Evolutionary conservation across 2,888 invertebrate species (phyloP), one percentile per base, ranked within the genome.

Genomic region (Galerucella calmariensis): DNA sequence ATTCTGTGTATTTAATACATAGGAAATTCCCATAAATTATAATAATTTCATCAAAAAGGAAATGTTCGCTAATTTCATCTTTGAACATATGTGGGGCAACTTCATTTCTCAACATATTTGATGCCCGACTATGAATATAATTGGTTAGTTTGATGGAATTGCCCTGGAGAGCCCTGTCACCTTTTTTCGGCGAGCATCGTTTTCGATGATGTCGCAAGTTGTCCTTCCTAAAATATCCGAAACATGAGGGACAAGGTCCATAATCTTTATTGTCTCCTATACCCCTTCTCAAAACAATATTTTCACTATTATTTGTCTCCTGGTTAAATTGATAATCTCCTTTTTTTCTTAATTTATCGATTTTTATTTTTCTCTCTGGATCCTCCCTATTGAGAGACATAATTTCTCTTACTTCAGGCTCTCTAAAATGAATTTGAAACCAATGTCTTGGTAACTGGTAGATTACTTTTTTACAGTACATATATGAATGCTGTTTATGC

Each of bases 401-500:
- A 56, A 72, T 72, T 72, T 51, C 58, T 72, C 65, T 46, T 20
- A 72, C 59, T 66, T 58, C 66, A 56, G 63, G 20, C 66, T 72
- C 72, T 72, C 65, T 56, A 53, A 44, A 65, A 66, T 72, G 72
- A 58, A 72, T 66, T 56, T 66, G 65, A 46, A 51, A 44, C 72
- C 72, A 72, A 72, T 66, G 72, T 72, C 66, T 72, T 20, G 65
- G 44, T 51, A 66, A 65, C 58, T 72, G 65, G 56, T 66, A 71
- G 9, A 71, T 14, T 16, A 53, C 65, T 56, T 56, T 71, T 65
- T 65, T 65, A 53, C 71, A 71, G 41, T 53, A 71, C 51, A 63
- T 14, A 71, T 65, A 71, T 51, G 65, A 72, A 58, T 72, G 72
- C 24, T 65, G 56, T 63, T 72, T 65, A 63, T 72, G 72, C 11